Evolutionary conservation across 2,888 invertebrate species (phyloP).

Genomic region (Ceratothoa steindachneri): DNA sequence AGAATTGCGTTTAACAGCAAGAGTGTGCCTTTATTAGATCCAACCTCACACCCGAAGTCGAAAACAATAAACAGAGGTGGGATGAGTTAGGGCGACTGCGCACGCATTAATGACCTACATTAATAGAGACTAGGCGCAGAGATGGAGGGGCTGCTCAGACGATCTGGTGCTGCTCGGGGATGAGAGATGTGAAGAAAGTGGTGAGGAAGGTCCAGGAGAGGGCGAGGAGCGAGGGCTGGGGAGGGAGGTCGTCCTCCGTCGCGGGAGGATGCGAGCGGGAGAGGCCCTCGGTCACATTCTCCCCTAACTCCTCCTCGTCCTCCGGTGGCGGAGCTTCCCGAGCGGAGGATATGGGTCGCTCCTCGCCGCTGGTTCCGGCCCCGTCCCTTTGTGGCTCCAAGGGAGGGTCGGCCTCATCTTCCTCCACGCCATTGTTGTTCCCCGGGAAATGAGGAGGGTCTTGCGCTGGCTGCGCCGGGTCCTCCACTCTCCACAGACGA

Average conservation of each 20-base stretch:
- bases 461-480: neutral
- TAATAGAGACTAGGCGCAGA: too few relatives aligned
- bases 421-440: neutral
- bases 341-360: neutral
- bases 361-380: neutral
- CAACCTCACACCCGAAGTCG: too few relatives aligned
- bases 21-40: too few relatives aligned
- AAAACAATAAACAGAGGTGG: too few relatives aligned
- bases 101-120: too few relatives aligned
- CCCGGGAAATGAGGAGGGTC: neutral
- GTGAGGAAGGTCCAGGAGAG: conserved; percentile 85
- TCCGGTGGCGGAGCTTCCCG: neutral
- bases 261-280: neutral
- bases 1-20: too few relatives aligned
- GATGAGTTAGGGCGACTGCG: too few relatives aligned
- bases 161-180: conserved; percentile 67
- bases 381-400: neutral
- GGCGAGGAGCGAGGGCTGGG: conserved; percentile 62
- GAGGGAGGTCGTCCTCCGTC: neutral
- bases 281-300: neutral
- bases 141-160: too few relatives aligned
- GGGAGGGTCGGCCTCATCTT: neutral
- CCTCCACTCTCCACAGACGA: conserved; percentile 12
- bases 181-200: conserved; percentile 87
- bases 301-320: neutral